Conservation (phyloP, 2,797 vertebrate genomes). For the Acanthopagrus latus region DNA sequence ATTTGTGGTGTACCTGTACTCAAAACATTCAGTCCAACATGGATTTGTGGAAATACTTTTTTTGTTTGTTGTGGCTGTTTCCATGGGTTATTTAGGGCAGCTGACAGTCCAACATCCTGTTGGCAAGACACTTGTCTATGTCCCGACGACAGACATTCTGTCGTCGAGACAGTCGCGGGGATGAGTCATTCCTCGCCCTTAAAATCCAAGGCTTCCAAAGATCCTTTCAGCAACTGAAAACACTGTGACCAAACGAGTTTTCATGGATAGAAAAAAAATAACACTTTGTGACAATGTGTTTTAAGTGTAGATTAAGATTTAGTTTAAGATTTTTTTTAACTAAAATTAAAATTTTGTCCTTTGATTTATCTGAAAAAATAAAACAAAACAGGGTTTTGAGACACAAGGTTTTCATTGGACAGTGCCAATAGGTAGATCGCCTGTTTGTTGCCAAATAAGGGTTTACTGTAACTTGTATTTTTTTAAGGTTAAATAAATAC, state of each 20-base stretch:
- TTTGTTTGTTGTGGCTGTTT: conserved; percentile 65
- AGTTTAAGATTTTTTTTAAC: not conserved
- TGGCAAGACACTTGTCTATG: conserved; percentile 53
- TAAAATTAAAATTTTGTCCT: not conserved
- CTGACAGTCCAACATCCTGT: conserved; percentile 64
- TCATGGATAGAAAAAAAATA: not conserved
- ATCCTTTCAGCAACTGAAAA: not conserved
- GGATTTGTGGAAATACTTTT: conserved; percentile 8
- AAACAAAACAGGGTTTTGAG: not conserved
- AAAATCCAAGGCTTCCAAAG: not conserved
- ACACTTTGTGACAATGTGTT: not conserved
- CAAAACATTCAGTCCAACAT: not conserved
- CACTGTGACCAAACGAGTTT: not conserved
- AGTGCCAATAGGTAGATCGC: not conserved
- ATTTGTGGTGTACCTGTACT: conserved; percentile 7
- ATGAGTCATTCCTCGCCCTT: conserved; percentile 34
- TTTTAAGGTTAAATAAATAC: not conserved
- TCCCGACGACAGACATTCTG: conserved; percentile 7
- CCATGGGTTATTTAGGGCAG: conserved; percentile 34
- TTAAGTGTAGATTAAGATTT: too few relatives aligned
- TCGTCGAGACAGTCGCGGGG: not conserved
- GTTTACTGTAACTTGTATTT: not conserved
- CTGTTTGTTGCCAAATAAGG: not conserved
- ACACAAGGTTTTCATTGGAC: not conserved
- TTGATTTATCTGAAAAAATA: not conserved